Conservation (phyloP, 2,113 vertebrate genomes). For the Gnathonemus echidnorhynchus region DNA sequence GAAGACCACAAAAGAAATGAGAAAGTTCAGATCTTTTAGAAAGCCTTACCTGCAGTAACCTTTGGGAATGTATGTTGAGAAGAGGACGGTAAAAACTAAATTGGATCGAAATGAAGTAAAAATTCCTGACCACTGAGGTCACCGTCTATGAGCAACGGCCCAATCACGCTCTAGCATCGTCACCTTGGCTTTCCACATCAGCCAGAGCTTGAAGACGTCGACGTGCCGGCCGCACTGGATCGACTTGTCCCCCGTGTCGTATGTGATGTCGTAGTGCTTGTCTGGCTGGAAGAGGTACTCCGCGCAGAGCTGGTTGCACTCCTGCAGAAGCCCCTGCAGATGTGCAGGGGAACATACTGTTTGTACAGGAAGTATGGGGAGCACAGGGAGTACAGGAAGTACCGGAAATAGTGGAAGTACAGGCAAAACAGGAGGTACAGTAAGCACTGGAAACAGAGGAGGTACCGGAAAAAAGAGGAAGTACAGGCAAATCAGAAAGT, state of each 20-base stretch:
- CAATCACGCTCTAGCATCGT: neutral
- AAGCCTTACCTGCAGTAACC: neutral
- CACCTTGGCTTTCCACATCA: conserved; percentile 68
- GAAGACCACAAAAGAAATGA: neutral
- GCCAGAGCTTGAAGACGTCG: conserved; percentile 59
- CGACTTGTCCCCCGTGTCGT: conserved; percentile 57
- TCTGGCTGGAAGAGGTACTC: conserved; percentile 63
- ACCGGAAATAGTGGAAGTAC: neutral
- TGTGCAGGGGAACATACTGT: neutral
- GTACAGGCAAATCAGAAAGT: neutral
- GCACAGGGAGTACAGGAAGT: neutral
- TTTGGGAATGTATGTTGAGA: neutral
- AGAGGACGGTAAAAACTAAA: neutral
- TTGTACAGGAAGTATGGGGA: neutral
- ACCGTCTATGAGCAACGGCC: neutral
- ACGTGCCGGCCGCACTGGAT: conserved; percentile 57
- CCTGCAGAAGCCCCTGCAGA: conserved; percentile 49
- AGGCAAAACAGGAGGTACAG: neutral
- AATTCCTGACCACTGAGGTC: neutral
- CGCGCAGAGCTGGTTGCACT: conserved; percentile 52
- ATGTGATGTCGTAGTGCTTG: conserved; percentile 53
- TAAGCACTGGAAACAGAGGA: neutral
- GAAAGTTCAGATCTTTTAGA: neutral
- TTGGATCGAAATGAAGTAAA: neutral
- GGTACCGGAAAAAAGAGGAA: neutral